Base-by-base conservation (phyloP, 2,888 invertebrate genomes). In the Amphipyra tragopoginis region DNA sequence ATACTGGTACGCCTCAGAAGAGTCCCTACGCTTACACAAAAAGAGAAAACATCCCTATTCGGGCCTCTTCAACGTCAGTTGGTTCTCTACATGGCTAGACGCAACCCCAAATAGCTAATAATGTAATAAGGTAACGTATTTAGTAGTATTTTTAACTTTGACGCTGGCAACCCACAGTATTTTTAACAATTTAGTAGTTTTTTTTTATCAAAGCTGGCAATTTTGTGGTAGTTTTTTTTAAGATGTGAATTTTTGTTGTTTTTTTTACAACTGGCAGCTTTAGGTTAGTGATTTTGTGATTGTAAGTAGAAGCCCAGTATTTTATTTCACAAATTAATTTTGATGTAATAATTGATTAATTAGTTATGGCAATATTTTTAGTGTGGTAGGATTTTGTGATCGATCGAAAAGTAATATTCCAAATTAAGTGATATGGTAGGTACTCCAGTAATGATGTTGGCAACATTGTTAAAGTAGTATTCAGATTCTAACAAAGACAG, bases 21-120 rank as follows among this genome's bases (percentile, higher is more conserved):
- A 94, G 33, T 94, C 94, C 0, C 79, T 94, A 0, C 69, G 93
- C 0, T 80, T 94, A 0, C 94, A 94, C 73, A 93, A 93, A 73
- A 94, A 94, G 21, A 61, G 94, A 9, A 94, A 94, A 83, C 94
- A 94, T 5, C 93, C 94, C 0, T 93, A 94, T 69, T 85, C 93
- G 0, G 94, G 86, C 39, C 86, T 94, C 89, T 90, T 87, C 5
- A 90, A 92, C 29, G 80, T 86, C 39, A 92, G 89, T 55, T 94
- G 94, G 94, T 86, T 82, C 55, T 76, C 86, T 6, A 85, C 88
- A 0, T 94, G 94, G 94, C 83, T 86, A 0, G 93, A 94, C 0
- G 33, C 59, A 0, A 44, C 79, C 61, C 89, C 94, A 0, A 93
- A 93, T 65, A 93, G 93, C 84, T 93, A 93, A 72, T 73, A 73